These are phyloP conservation scores for Setipinna tenuifilis DNA, from an alignment of 2,797 vertebrate species.

Conservation along the genomic window DNA sequence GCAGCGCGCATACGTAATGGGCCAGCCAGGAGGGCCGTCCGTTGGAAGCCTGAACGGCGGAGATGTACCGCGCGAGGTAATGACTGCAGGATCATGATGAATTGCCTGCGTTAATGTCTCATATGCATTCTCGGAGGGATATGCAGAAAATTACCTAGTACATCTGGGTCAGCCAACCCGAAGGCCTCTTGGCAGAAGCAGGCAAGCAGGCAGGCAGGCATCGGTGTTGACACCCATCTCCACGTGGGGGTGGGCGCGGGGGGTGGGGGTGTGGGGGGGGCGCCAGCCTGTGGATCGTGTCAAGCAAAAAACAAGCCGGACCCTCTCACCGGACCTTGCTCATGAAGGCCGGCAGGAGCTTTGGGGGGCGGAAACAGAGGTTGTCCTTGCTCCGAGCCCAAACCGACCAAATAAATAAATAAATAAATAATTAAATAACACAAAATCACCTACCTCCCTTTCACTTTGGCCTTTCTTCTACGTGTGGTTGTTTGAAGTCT, in stretches of 20 bases:
- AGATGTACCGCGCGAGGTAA: constrained; percentile 22
- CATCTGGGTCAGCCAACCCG: constrained; percentile 34
- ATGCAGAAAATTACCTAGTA: constrained; percentile 33
- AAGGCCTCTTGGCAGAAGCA: constrained; percentile 26
- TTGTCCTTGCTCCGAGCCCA: background rate
- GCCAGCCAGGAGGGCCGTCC: background rate
- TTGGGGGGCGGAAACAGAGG: background rate
- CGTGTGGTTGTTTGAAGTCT: constrained; percentile 30
- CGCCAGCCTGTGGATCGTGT: background rate
- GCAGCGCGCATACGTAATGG: constrained; percentile 43
- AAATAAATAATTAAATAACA: background rate
- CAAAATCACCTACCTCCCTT: background rate
- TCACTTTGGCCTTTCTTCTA: constrained; percentile 5
- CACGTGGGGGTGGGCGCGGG: background rate
- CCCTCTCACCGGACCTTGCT: background rate
- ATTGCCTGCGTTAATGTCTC: constrained; percentile 31
- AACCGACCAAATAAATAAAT: background rate
- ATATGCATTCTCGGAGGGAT: constrained; percentile 22
- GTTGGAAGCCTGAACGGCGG: too few species aligned
- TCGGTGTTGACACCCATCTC: background rate
- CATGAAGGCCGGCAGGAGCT: background rate
- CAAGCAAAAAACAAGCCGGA: background rate
- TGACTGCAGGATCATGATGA: constrained; percentile 43
- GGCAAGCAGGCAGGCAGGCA: background rate
- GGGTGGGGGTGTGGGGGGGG: background rate